Evolutionary conservation across 2,888 invertebrate genomes (phyloP).

Genomic region (Isotomurus palustris): DNA sequence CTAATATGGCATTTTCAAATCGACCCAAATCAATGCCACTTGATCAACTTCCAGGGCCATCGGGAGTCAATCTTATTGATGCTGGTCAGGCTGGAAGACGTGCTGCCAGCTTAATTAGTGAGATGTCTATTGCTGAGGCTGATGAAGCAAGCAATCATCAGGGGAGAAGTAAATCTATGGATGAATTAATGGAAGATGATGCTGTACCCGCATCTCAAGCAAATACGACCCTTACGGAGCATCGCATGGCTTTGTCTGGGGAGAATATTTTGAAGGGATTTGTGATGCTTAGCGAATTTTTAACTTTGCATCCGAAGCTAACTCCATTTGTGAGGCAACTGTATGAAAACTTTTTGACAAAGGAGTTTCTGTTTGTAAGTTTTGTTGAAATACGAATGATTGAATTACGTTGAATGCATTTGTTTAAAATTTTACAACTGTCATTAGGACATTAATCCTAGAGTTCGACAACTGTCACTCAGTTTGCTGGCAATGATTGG

Average conservation of each 20-base stretch:
- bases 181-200: neutral
- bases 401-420: no score
- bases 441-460: conserved; percentile 9
- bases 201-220: neutral
- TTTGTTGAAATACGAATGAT: neutral
- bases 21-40: neutral
- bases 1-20: neutral
- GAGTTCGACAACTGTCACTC: conserved; percentile 2
- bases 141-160: neutral
- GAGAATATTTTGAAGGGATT: conserved; percentile 16
- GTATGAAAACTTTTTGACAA: conserved; percentile 8
- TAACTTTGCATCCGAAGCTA: conserved; percentile 6
- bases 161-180: neutral
- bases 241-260: neutral
- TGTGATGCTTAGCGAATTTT: conserved; percentile 13
- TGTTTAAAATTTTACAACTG: neutral
- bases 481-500: conserved; percentile 12
- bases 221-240: neutral
- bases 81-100: no score
- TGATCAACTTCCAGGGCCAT: no score
- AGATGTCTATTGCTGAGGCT: neutral
- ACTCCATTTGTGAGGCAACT: conserved; percentile 9
- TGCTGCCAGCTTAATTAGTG: neutral
- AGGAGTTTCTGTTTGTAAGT: no score
- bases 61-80: no score